These are phyloP conservation scores for Nycticryphes semicollaris DNA, from an alignment of 2,113 vertebrate genomes.

Conservation along the genomic window DNA sequence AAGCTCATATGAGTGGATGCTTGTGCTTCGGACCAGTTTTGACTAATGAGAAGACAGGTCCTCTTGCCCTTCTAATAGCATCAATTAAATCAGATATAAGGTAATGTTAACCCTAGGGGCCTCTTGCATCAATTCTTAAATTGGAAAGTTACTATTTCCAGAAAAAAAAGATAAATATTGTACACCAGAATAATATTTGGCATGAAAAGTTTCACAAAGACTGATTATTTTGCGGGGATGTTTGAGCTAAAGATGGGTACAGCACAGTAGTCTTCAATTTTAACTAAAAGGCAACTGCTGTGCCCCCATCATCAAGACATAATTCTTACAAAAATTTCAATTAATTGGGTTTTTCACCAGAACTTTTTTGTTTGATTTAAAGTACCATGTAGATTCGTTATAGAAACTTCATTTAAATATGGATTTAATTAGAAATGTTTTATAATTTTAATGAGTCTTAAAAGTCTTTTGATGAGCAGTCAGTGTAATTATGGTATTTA, in stretches of 20 bases:
- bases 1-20: rapidly evolving
- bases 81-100: neutral
- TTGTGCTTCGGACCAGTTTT: neutral
- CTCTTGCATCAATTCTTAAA: neutral
- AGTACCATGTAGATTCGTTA: constrained; percentile 66
- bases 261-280: neutral
- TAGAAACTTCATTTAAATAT: constrained; percentile 80
- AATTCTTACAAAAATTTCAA: constrained; percentile 71
- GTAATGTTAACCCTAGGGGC: neutral
- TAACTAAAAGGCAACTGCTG: constrained; percentile 47
- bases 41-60: neutral
- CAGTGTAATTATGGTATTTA: constrained; percentile 80
- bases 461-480: constrained; percentile 78
- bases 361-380: constrained; percentile 73
- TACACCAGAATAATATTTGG: neutral
- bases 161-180: neutral
- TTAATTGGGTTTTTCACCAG: constrained; percentile 40
- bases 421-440: constrained; percentile 82
- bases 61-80: neutral
- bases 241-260: neutral
- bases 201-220: neutral
- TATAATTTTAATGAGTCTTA: constrained; percentile 81
- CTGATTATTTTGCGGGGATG: neutral
- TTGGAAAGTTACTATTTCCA: neutral
- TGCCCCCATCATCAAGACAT: constrained; percentile 53